phyloP scores from a whole-genome alignment of 2,113 vertebrate genomes.

The Sula dactylatra region DNA sequence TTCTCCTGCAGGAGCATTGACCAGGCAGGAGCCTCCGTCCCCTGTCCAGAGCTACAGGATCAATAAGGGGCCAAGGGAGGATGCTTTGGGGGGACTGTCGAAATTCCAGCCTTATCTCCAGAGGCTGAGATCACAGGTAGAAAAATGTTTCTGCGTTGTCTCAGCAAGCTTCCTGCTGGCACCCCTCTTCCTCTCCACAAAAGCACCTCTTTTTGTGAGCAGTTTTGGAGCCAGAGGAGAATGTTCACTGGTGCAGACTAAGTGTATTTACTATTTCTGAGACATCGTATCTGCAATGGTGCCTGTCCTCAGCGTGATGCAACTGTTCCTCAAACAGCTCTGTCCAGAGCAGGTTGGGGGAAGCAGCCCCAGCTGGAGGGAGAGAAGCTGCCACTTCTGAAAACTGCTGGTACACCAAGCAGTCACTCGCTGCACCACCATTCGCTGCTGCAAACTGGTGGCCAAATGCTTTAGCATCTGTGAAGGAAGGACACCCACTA shows the following conservation, averaged over 20 bases:
- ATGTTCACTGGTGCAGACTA: not conserved
- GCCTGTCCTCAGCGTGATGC: not conserved
- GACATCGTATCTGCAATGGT: not conserved
- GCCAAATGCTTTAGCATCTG: not conserved
- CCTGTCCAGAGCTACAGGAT: not conserved
- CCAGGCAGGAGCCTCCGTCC: not conserved
- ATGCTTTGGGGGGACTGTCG: not conserved
- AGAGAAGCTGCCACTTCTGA: not conserved
- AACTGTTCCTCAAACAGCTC: not conserved
- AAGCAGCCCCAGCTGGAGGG: not conserved
- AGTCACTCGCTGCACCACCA: rapidly evolving
- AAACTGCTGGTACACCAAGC: not conserved
- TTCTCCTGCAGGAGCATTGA: not conserved
- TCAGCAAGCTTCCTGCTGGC: slow-evolving; percentile 34
- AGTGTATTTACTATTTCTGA: not conserved
- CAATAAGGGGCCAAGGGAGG: not conserved
- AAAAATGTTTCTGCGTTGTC: slow-evolving; percentile 42
- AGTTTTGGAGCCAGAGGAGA: not conserved
- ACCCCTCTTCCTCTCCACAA: not conserved
- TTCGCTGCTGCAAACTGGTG: not conserved
- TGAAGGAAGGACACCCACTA: not conserved
- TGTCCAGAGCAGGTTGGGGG: not conserved
- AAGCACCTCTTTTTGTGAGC: not conserved
- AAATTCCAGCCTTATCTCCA: slow-evolving; percentile 57
- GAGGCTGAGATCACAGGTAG: not conserved